These are phyloP conservation scores for Sphecodes monilicornis DNA, from an alignment of 2,888 invertebrate species.

Conservation along the genomic window DNA sequence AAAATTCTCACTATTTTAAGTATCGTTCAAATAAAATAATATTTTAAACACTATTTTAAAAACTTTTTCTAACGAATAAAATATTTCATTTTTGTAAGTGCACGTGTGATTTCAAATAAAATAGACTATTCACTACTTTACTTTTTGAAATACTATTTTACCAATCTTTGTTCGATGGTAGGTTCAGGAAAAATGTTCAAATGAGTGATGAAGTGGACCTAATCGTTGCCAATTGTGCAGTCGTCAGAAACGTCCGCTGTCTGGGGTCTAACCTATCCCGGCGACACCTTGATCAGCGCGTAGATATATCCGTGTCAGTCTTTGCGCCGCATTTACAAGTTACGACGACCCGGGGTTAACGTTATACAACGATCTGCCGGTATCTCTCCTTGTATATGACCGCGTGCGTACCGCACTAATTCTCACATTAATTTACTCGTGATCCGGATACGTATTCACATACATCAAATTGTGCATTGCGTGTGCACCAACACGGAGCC, in stretches of 20 bases:
- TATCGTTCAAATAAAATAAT: too few relatives aligned
- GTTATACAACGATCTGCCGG: constrained; percentile 68
- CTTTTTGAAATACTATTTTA: too few relatives aligned
- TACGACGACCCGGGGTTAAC: constrained; percentile 65
- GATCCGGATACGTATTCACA: constrained; percentile 73
- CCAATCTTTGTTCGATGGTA: too few relatives aligned
- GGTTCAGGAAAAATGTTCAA: background rate
- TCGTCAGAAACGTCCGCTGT: background rate
- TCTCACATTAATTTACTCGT: constrained; percentile 73
- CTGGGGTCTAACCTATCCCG: constrained; percentile 41
- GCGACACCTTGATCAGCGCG: constrained; percentile 61
- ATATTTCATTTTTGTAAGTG: too few relatives aligned
- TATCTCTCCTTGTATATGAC: constrained; percentile 41
- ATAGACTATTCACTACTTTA: too few relatives aligned
- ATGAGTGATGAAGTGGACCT: background rate
- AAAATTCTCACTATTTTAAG: too few relatives aligned
- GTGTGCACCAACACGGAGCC: constrained; percentile 17
- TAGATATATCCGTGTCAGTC: constrained; percentile 59
- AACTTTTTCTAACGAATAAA: too few relatives aligned
- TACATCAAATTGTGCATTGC: constrained; percentile 65
- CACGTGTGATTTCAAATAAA: too few relatives aligned
- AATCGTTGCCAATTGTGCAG: background rate
- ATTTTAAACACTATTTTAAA: too few relatives aligned
- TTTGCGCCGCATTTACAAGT: constrained; percentile 68
- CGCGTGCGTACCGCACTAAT: constrained; percentile 65